Evolutionary conservation across 2,888 invertebrate species (phyloP).

Genomic region (Cephus spinipes): DNA sequence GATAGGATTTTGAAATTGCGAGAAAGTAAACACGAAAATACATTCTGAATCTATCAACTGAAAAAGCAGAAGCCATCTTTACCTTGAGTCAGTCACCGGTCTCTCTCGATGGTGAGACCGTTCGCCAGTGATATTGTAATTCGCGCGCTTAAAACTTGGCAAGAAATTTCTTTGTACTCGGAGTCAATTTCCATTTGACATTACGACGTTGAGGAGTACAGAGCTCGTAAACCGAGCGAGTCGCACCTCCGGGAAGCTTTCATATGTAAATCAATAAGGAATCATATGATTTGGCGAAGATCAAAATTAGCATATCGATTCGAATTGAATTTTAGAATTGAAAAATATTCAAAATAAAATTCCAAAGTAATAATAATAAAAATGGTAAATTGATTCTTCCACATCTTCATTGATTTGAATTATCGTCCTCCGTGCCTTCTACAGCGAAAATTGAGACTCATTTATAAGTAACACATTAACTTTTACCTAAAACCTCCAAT

Average conservation of each 20-base stretch:
- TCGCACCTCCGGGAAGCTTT: neutral
- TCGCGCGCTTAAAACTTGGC: neutral
- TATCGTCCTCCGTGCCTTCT: neutral
- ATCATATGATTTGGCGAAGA: neutral
- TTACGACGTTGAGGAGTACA: neutral
- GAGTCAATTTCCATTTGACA: neutral
- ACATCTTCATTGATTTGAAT: too few relatives aligned
- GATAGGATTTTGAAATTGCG: too few relatives aligned
- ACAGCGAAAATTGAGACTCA: too few relatives aligned
- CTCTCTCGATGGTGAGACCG: neutral
- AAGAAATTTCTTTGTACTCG: neutral
- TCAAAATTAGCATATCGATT: neutral
- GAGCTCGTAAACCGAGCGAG: neutral
- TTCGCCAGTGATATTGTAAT: neutral
- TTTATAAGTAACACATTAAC: too few relatives aligned
- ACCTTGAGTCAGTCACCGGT: neutral
- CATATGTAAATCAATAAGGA: neutral
- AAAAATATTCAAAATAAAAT: too few relatives aligned
- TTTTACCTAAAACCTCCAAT: neutral
- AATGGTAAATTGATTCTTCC: too few relatives aligned
- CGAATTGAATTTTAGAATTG: neutral
- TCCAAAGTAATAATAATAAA: too few relatives aligned
- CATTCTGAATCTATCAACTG: neutral
- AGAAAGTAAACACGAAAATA: neutral
- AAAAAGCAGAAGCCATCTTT: neutral